These are phyloP conservation scores for Charina bottae DNA, from an alignment of 2,113 vertebrate species.

Conservation along the genomic window DNA sequence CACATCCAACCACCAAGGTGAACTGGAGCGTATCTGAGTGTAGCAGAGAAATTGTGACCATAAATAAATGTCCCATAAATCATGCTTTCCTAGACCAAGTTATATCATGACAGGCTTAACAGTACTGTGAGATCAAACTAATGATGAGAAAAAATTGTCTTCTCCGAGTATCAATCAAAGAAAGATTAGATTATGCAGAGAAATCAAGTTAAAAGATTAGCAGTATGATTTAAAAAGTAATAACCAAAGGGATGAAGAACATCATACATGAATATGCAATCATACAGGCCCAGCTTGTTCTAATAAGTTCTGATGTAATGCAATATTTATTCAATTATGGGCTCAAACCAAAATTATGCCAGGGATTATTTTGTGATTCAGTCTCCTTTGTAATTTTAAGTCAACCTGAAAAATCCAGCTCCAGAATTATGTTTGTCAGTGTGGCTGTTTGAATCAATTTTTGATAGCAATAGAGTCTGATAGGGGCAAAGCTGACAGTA, in stretches of 20 bases:
- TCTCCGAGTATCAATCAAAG: not conserved
- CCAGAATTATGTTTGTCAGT: not conserved
- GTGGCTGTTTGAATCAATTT: not conserved
- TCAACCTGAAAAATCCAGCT: not conserved
- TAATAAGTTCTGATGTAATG: not conserved
- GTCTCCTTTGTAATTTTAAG: not conserved
- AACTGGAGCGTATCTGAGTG: constrained; percentile 72
- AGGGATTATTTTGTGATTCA: not conserved
- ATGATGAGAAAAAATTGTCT: not conserved
- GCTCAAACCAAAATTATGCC: not conserved
- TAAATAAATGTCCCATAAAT: not conserved
- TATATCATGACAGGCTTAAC: not conserved
- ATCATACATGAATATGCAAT: not conserved
- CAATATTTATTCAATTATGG: not conserved
- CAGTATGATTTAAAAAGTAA: not conserved
- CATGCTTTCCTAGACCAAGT: not conserved
- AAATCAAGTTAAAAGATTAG: not conserved
- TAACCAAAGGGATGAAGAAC: not conserved
- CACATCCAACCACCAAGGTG: constrained; percentile 96
- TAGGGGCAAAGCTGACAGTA: no score
- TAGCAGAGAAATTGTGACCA: constrained; percentile 22
- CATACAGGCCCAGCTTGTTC: not conserved
- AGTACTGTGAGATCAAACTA: not conserved
- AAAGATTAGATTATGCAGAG: not conserved
- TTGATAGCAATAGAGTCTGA: not conserved